phyloP scores from a whole-genome alignment of 2,797 vertebrate species.

The Miichthys miiuy region DNA sequence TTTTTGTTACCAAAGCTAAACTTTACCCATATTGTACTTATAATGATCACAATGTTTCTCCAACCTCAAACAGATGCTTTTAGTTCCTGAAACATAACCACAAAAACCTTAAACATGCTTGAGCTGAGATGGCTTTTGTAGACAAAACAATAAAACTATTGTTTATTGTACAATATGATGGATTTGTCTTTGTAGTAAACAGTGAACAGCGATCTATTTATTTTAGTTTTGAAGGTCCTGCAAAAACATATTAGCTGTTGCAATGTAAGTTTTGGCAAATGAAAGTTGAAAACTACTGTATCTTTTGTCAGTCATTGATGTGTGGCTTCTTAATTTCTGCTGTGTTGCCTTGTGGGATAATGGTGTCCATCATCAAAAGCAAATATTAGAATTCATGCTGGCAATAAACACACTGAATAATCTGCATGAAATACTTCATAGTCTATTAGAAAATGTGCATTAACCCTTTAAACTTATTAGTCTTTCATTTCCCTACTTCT shows the following conservation, averaged over 20 bases:
- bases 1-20: neutral
- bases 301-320: neutral
- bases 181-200: neutral
- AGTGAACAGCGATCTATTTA: neutral
- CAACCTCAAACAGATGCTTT: constrained; percentile 16
- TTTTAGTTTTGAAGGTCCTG: neutral
- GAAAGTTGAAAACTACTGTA: too few species aligned
- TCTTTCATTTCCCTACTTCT: neutral
- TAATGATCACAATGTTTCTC: constrained; percentile 1
- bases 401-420: neutral
- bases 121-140: neutral
- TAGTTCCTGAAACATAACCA: constrained; percentile 10
- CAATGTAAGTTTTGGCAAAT: neutral
- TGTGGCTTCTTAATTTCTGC: neutral
- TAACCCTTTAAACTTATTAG: neutral
- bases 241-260: neutral
- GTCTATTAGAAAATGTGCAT: neutral
- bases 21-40: neutral
- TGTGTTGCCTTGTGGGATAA: neutral
- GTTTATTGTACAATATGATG: neutral
- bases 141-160: neutral
- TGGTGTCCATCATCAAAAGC: neutral
- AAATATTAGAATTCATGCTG: neutral
- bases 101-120: constrained; percentile 6
- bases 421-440: neutral